Base-by-base conservation (phyloP, 2,113 vertebrate genomes). In the Sinosuthora webbiana region DNA sequence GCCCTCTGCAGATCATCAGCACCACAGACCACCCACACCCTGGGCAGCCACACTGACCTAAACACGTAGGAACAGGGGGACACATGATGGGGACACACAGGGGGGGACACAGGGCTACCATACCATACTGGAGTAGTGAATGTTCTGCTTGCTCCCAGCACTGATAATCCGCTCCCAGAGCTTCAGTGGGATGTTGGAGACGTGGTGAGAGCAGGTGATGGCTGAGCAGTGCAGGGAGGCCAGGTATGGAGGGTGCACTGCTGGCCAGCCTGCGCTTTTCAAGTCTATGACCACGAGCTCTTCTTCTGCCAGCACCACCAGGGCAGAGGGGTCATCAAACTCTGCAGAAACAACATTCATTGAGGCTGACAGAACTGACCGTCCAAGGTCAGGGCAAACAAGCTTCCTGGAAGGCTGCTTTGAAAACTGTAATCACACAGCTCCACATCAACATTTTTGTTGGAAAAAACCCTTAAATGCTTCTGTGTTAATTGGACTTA, bases 151-250 rank as follows among this genome's bases (percentile, higher is more conserved):
- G 93, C 96, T 97, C 65, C 99, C 99, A 0, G 98, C 98, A 0
- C 98, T 97, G 6, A 98, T 97, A 76, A 99, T 90, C 49, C 99
- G 96, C 96, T 99, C 99, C 99, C 99, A 99, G 41, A 99, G 98
- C 94, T 99, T 99, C 77, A 99, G 97, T 0, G 99, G 99, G 81
- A 99, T 99, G 96, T 98, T 98, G 84, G 99, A 99, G 91, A 99
- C 98, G 0, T 99, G 99, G 95, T 99, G 98, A 11, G 99, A 99
- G 95, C 99, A 99, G 78, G 99, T 99, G 96, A 99, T 99, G 89
- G 99, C 99, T 0, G 99, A 99, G 90, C 99, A 99, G 97, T 99
- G 99, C 33, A 99, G 98, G 22, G 99, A 99, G 27, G 99, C 98
- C 97, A 99, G 98, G 97, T 99, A 99, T 0, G 99, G 99, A 3